Evolutionary conservation across 2,888 invertebrate genomes (phyloP), one percentile per base, ranked within the genome.

Genomic region (Netelia fuscicornis): DNA sequence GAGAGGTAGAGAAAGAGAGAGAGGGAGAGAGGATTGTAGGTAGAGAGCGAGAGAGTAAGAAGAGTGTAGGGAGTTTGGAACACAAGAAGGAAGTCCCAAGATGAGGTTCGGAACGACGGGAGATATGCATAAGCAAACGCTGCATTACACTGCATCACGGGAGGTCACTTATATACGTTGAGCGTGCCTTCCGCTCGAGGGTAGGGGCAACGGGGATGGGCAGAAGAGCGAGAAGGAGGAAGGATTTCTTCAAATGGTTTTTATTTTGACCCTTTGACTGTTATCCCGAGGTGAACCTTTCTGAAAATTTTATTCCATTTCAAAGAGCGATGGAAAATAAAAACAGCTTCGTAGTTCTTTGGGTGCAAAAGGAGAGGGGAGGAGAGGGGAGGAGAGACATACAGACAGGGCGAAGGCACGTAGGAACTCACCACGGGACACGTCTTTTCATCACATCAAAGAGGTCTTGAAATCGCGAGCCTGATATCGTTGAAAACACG

Each of bases 51-150:
- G 44, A 60, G 37, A 52, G 70, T 20, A 10, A 65, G 11, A 64
- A 30, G 70, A 62, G 30, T 30, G 30, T 30, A 17, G 44, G 58
- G 65, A 68, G 75, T 42, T 48, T 30, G 25, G 20, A 65, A 64
- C 52, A 68, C 60, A 82, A 80, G 76, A 54, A 85, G 82, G 70
- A 85, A 85, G 76, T 67, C 72, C 48, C 68, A 44, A 62, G 75
- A 30, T 30, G 30, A 83, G 79, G 64, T 74, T 83, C 62, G 78
- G 68, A 44, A 80, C 76, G 67, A 71, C 68, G 62, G 71, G 86
- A 76, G 62, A 71, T 62, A 48, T 78, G 86, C 80, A 86, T 86
- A 86, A 86, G 82, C 67, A 78, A 62, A 78, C 67, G 77, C 58
- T 37, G 65, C 70, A 74, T 81, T 75, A 75, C 64, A 85, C 9